Conservation (phyloP, 2,113 vertebrate genomes). For the Nyctereutes procyonoides region DNA sequence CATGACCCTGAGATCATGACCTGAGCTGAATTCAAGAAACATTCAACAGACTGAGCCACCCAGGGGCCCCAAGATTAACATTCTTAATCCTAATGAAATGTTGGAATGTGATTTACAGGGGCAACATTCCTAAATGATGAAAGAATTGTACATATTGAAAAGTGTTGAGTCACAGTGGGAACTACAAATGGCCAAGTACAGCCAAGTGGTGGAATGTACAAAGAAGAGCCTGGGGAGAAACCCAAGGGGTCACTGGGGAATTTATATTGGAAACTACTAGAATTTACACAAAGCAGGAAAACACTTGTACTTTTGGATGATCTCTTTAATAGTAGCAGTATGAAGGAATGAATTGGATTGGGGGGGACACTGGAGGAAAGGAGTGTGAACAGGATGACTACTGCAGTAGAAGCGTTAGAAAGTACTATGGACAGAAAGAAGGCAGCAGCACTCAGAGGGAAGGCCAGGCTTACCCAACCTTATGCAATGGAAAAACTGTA, state of each 20-base stretch:
- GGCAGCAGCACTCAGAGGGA: neutral
- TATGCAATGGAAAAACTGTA: neutral
- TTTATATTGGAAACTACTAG: neutral
- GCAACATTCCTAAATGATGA: neutral
- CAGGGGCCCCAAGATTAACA: neutral
- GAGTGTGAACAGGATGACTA: neutral
- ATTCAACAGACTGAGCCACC: neutral
- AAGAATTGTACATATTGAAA: neutral
- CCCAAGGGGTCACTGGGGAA: neutral
- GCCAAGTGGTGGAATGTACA: neutral
- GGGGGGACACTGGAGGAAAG: neutral
- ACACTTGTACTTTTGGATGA: neutral
- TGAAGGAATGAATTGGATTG: neutral
- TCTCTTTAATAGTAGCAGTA: neutral
- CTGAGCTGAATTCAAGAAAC: neutral
- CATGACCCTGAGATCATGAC: neutral
- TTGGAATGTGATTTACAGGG: neutral
- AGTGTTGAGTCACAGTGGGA: neutral
- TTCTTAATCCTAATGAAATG: conserved; percentile 37
- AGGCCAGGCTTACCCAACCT: neutral
- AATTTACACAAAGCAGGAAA: neutral
- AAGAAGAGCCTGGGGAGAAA: neutral
- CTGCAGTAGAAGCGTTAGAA: neutral
- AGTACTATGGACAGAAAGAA: neutral
- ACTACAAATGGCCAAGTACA: neutral